Conservation (phyloP, 2,888 invertebrate species). For the Noctua janthina region DNA sequence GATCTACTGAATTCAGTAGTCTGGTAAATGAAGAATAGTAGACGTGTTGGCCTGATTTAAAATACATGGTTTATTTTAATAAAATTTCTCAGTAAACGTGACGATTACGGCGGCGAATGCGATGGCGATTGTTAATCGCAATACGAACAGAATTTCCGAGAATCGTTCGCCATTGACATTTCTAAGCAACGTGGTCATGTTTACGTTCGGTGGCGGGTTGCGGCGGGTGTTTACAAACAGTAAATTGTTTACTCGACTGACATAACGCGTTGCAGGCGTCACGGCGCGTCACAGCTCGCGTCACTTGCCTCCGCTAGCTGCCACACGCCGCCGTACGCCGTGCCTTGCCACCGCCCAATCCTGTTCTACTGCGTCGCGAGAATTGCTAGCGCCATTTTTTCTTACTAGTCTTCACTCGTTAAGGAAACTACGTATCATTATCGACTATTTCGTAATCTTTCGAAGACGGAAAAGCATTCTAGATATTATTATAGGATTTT, state of each 20-base stretch:
- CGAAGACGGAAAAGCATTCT: constrained; percentile 1
- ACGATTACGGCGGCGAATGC: constrained; percentile 40
- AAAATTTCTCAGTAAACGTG: constrained; percentile 50
- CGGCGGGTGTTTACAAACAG: constrained; percentile 87
- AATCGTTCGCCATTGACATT: constrained; percentile 80
- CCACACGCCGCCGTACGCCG: constrained; percentile 71
- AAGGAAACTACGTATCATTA: constrained; percentile 23
- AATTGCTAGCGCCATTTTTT: constrained; percentile 56
- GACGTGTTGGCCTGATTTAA: constrained; percentile 11
- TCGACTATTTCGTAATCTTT: constrained; percentile 27
- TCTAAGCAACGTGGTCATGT: constrained; percentile 83
- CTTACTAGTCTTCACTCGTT: constrained; percentile 6
- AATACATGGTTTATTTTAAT: constrained; percentile 34
- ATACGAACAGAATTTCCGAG: constrained; percentile 72
- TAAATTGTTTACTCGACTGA: constrained; percentile 85
- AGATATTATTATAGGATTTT: background rate
- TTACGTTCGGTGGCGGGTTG: constrained; percentile 80
- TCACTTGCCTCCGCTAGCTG: constrained; percentile 72
- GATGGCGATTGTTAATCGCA: constrained; percentile 67
- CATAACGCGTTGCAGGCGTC: constrained; percentile 79
- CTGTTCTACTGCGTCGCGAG: constrained; percentile 80
- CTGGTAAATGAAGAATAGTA: background rate
- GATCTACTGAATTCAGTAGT: background rate
- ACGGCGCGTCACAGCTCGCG: constrained; percentile 72
- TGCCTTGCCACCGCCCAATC: constrained; percentile 76